phyloP scores from a whole-genome alignment of 2,888 invertebrate genomes.

The Terebella lapidaria region DNA sequence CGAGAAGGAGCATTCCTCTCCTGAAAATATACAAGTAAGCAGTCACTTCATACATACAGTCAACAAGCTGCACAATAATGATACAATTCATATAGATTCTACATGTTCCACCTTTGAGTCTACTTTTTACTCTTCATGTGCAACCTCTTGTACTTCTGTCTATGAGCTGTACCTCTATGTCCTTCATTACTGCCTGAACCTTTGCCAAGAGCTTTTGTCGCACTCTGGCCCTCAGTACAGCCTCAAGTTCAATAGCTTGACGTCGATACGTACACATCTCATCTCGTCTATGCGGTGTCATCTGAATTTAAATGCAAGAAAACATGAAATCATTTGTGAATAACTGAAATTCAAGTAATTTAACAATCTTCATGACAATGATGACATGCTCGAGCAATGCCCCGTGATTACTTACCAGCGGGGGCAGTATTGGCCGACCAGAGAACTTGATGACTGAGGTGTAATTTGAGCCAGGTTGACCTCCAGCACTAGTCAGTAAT shows the following conservation, averaged over 20 bases:
- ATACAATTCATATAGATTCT: too few relatives aligned
- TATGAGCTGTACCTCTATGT: too few relatives aligned
- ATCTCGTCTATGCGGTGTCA: slow-evolving; percentile 62
- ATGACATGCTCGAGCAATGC: too few relatives aligned
- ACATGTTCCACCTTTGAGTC: too few relatives aligned
- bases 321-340: background rate
- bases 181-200: slow-evolving; percentile 33
- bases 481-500: too few relatives aligned
- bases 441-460: slow-evolving; percentile 70
- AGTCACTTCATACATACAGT: too few relatives aligned
- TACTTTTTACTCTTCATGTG: too few relatives aligned
- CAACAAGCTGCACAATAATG: too few relatives aligned
- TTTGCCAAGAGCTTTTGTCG: slow-evolving; percentile 33
- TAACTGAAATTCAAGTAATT: background rate
- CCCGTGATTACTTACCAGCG: slow-evolving; percentile 63
- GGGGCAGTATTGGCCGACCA: slow-evolving; percentile 70
- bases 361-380: background rate
- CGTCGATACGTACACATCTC: slow-evolving; percentile 67
- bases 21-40: too few relatives aligned
- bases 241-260: slow-evolving; percentile 64
- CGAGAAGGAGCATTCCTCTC: too few relatives aligned
- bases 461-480: slow-evolving; percentile 13
- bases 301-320: slow-evolving; percentile 51
- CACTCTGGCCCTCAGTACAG: slow-evolving; percentile 29
- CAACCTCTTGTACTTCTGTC: too few relatives aligned